Conservation (phyloP, 2,113 vertebrate species). For the Odontophorus gujanensis region DNA sequence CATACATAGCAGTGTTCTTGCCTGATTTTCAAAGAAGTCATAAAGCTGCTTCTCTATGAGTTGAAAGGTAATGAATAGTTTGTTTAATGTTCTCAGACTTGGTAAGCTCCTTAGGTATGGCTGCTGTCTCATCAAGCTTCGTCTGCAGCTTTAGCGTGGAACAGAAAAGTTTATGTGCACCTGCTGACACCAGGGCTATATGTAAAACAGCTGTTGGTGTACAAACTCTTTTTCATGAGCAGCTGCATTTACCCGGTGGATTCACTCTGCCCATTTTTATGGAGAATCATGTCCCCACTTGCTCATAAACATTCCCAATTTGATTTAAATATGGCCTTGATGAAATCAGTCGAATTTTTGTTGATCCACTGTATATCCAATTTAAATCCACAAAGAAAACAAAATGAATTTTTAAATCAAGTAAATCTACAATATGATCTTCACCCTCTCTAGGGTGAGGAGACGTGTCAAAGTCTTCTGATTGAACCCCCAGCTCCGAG, state of each 20-base stretch:
- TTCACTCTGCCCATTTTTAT: background rate
- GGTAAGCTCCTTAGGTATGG: background rate
- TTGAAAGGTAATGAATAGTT: background rate
- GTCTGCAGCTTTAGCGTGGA: background rate
- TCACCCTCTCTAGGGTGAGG: background rate
- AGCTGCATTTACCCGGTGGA: constrained; percentile 21
- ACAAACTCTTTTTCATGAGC: constrained; percentile 9
- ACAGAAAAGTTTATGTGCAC: background rate
- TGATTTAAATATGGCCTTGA: background rate
- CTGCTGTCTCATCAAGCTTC: background rate
- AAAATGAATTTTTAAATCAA: background rate
- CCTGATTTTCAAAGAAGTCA: background rate
- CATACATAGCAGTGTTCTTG: background rate
- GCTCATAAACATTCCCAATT: background rate
- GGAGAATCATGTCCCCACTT: background rate
- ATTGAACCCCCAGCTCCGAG: background rate
- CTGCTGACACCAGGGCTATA: background rate
- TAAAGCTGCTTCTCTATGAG: background rate
- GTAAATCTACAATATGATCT: background rate
- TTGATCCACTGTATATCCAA: background rate
- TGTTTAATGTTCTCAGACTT: background rate
- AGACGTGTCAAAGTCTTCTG: background rate
- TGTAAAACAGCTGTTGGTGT: background rate
- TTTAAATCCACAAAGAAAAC: background rate
- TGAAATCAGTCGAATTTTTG: background rate